phyloP scores from a whole-genome alignment of 1,140 invertebrate genomes.

The Ceratosolen solmsi region DNA sequence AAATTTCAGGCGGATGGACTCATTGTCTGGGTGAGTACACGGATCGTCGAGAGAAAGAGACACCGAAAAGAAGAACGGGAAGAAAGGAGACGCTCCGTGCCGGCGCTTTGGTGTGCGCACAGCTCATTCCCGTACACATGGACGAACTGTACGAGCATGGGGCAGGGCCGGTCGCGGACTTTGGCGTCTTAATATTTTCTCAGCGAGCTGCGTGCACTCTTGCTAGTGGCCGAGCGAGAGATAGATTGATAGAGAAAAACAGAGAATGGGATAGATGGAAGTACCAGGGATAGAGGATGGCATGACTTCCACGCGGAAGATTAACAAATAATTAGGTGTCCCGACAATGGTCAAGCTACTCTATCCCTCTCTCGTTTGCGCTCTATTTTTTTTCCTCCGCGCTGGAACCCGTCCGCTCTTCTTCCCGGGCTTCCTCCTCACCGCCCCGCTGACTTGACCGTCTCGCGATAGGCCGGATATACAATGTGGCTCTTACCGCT shows the following conservation, averaged over 20 bases:
- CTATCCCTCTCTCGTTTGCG: background rate
- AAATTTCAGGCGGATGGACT: slow-evolving; percentile 28
- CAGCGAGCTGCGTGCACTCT: no score
- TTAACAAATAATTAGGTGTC: slow-evolving; percentile 70
- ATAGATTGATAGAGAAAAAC: background rate
- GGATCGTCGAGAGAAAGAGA: slow-evolving; percentile 4
- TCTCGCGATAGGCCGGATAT: slow-evolving; percentile 52
- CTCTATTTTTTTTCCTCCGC: background rate
- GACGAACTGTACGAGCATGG: slow-evolving; percentile 1
- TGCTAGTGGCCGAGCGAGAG: no score
- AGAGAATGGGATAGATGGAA: slow-evolving; percentile 25
- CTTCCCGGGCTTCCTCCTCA: background rate
- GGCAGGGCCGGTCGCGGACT: slow-evolving; percentile 32
- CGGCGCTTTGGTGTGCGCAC: no score
- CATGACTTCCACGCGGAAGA: slow-evolving; percentile 61
- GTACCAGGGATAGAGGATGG: slow-evolving; percentile 19
- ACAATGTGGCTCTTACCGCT: slow-evolving; percentile 66
- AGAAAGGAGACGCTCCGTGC: background rate
- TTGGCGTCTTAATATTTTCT: slow-evolving; percentile 40
- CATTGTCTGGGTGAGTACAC: slow-evolving; percentile 9
- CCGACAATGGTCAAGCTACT: slow-evolving; percentile 62
- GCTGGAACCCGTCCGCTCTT: background rate
- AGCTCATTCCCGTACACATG: no score
- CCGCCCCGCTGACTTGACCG: background rate
- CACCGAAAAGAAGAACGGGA: background rate